Evolutionary conservation across 2,888 invertebrate genomes (phyloP).

Genomic region (Stenchaetothrips biformis): DNA sequence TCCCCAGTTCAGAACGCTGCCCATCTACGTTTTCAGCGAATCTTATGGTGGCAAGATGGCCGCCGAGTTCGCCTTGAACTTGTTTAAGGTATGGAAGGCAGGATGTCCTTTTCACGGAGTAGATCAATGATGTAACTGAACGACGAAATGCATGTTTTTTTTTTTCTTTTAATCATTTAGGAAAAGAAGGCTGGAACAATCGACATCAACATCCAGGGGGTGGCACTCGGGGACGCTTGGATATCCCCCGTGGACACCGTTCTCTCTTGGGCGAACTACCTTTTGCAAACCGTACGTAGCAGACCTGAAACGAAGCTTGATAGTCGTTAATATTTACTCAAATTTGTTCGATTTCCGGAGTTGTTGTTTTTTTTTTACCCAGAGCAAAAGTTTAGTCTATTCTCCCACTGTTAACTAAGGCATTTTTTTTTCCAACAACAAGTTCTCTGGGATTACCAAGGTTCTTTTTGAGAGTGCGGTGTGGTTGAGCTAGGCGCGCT

Average conservation of each 20-base stretch:
- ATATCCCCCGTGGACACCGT: slow-evolving; percentile 82
- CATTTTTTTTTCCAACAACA: too few relatives aligned
- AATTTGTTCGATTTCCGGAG: too few relatives aligned
- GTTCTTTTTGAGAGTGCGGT: too few relatives aligned
- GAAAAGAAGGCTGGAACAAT: slow-evolving; percentile 28
- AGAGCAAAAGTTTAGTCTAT: too few relatives aligned
- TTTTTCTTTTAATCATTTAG: neutral
- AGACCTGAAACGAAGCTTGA: neutral
- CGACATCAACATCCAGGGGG: slow-evolving; percentile 62
- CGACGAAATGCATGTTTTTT: neutral
- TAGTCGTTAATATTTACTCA: too few relatives aligned
- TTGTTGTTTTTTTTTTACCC: too few relatives aligned
- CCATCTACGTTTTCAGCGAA: slow-evolving; percentile 81
- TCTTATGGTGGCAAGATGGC: slow-evolving; percentile 94
- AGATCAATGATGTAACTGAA: neutral
- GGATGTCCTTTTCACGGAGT: neutral
- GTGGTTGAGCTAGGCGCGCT: too few relatives aligned
- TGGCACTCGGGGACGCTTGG: slow-evolving; percentile 86
- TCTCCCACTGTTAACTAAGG: too few relatives aligned
- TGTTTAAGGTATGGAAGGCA: slow-evolving; percentile 47
- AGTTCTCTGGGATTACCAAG: too few relatives aligned
- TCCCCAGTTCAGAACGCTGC: slow-evolving; percentile 65
- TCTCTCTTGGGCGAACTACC: slow-evolving; percentile 73
- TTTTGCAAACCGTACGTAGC: slow-evolving; percentile 60
- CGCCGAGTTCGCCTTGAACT: slow-evolving; percentile 64